A percentile compares a stretch with the other conserved stretches of the same genome.
Conservation (phyloP, 1,140 invertebrate species). For the Venturia canescens region DNA sequence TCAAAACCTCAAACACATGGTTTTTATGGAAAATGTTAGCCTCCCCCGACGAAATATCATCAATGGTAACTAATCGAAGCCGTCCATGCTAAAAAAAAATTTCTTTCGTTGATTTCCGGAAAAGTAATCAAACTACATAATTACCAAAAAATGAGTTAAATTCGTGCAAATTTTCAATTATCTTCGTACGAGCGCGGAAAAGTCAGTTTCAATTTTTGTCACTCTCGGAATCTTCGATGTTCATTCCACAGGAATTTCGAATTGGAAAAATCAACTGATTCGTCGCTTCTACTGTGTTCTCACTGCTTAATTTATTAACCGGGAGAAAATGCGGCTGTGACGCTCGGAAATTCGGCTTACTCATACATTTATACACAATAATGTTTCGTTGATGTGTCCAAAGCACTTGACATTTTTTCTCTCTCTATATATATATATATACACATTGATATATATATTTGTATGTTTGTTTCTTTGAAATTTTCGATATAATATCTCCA, state of each 20-base stretch:
- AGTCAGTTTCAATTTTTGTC: background rate
- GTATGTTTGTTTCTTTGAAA: background rate
- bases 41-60: no score
- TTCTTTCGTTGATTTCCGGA: no score
- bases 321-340: background rate
- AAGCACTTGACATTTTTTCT: conserved; percentile 15
- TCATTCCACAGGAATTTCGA: background rate
- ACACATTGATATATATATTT: background rate
- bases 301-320: background rate
- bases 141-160: no score
- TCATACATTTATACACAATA: background rate
- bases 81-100: no score
- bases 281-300: background rate
- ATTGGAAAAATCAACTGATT: background rate
- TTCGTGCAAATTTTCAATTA: no score
- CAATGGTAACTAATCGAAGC: no score
- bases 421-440: no score
- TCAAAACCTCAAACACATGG: no score
- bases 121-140: no score
- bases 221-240: no score
- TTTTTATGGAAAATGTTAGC: no score
- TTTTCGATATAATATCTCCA: conserved; percentile 3
- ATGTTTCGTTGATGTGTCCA: conserved; percentile 20
- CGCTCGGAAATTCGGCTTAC: background rate
- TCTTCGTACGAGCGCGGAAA: no score